phyloP scores from a whole-genome alignment of 1,140 invertebrate species.

The Bradynema listronoti region DNA sequence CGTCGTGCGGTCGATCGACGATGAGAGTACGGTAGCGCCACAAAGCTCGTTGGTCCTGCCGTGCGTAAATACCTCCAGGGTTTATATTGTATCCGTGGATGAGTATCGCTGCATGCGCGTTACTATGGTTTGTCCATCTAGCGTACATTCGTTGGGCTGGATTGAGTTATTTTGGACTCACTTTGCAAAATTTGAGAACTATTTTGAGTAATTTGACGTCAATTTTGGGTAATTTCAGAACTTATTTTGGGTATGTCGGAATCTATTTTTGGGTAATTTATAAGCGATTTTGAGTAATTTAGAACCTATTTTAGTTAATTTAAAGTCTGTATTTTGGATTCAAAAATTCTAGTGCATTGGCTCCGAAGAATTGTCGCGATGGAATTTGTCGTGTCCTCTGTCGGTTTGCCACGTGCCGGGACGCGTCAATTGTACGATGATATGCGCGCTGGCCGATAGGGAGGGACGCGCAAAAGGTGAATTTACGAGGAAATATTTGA shows the following conservation, averaged over 20 bases:
- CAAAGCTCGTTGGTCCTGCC: conserved; percentile 23
- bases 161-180: too few species aligned
- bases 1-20: too few species aligned
- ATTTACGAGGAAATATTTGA: background rate
- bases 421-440: conserved; percentile 7
- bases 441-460: conserved; percentile 24
- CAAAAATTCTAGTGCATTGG: conserved; percentile 22
- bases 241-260: background rate
- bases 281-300: background rate
- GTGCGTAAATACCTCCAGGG: conserved; percentile 36
- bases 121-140: conserved; percentile 18
- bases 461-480: conserved; percentile 28
- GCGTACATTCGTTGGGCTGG: background rate
- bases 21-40: conserved; percentile 2
- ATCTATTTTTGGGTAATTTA: background rate
- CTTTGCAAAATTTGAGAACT: too few species aligned
- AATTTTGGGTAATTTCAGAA: background rate
- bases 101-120: conserved; percentile 15
- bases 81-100: conserved; percentile 33
- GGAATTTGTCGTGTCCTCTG: conserved; percentile 20
- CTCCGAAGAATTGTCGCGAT: conserved; percentile 19
- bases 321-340: too few species aligned
- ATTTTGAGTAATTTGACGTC: background rate
- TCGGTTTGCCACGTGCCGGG: conserved; percentile 13
- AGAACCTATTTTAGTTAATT: conserved; percentile 5